A percentile compares a stretch with the other conserved stretches of the same genome.
These are phyloP conservation scores for Danio aesculapii DNA, from an alignment of 2,797 vertebrate genomes.

Conservation along the genomic window DNA sequence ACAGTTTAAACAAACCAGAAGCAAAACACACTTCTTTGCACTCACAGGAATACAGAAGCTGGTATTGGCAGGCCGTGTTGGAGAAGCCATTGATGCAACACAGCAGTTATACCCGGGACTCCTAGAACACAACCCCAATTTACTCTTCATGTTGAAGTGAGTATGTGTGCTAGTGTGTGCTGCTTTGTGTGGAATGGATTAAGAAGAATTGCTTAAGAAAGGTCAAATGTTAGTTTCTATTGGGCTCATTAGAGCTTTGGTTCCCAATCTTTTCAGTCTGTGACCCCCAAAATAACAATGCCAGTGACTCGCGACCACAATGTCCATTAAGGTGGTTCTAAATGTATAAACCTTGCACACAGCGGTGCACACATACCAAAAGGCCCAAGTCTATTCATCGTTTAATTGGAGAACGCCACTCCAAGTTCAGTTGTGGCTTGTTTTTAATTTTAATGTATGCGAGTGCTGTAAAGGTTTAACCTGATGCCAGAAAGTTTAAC, in stretches of 20 bases:
- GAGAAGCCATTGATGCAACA: conserved; percentile 95
- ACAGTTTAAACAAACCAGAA: neutral
- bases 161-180: conserved; percentile 61
- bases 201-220: conserved; percentile 11
- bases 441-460: no score
- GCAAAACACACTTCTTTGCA: conserved; percentile 27
- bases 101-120: conserved; percentile 96
- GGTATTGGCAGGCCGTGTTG: conserved; percentile 94
- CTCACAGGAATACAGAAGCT: conserved; percentile 96
- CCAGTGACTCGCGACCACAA: no score
- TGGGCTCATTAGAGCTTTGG: neutral
- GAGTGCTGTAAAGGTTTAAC: no score
- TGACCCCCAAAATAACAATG: no score
- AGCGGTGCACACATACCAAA: no score
- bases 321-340: no score
- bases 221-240: neutral
- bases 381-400: no score
- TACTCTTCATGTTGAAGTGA: conserved; percentile 99
- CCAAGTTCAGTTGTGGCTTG: no score
- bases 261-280: no score
- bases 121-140: conserved; percentile 95
- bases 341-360: no score
- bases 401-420: no score
- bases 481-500: no score
- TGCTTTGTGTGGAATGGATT: neutral